Evolutionary conservation across 2,888 invertebrate species (phyloP).

Genomic region (Drosophila neonasuta): DNA sequence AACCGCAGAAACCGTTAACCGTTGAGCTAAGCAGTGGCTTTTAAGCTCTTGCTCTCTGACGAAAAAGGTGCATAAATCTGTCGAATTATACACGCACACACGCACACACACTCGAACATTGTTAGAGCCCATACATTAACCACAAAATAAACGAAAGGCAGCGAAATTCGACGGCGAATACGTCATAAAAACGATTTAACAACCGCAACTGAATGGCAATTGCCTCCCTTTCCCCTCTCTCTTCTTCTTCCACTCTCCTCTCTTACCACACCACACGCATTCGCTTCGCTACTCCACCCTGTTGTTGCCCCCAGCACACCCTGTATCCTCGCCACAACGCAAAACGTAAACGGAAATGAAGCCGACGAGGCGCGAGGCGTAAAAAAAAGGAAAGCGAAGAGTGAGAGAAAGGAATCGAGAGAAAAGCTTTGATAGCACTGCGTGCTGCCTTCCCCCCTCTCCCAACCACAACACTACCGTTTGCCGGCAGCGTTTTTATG

Average conservation of each 20-base stretch:
- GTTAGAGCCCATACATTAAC: constrained; percentile 31
- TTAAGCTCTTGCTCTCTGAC: constrained; percentile 23
- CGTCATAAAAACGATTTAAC: constrained; percentile 75
- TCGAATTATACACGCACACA: constrained; percentile 57
- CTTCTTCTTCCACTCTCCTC: background rate
- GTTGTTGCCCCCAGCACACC: background rate
- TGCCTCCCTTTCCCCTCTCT: constrained; percentile 14
- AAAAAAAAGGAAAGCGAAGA: constrained; percentile 32
- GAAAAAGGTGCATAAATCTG: constrained; percentile 51
- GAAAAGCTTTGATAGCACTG: constrained; percentile 36
- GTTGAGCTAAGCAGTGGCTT: constrained; percentile 18
- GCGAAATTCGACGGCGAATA: constrained; percentile 48
- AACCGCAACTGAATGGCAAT: constrained; percentile 66
- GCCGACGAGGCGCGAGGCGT: constrained; percentile 49
- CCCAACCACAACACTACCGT: background rate
- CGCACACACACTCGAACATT: constrained; percentile 14
- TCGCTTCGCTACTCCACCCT: background rate
- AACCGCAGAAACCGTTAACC: constrained; percentile 13
- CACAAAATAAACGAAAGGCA: constrained; percentile 41
- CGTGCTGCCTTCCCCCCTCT: background rate
- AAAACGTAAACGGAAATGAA: constrained; percentile 62
- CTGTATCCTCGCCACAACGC: background rate
- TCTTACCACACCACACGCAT: background rate
- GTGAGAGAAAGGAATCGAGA: constrained; percentile 16
- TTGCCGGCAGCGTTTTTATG: constrained; percentile 62